Evolutionary conservation across 2,888 invertebrate species (phyloP).

Genomic region (Cantharis nigra): DNA sequence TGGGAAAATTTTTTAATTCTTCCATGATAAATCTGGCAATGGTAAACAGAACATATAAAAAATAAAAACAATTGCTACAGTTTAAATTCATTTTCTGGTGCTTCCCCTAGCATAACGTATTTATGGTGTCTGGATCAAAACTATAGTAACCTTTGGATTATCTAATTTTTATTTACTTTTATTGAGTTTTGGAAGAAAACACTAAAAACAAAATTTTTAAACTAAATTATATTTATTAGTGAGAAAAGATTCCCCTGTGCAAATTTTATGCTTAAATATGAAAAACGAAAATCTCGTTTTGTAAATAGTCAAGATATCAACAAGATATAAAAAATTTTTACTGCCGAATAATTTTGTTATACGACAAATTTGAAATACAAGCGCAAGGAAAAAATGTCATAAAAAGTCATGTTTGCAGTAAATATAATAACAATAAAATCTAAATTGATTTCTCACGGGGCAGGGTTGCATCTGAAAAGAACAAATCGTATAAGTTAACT

Average conservation of each 20-base stretch:
- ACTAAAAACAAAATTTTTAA: neutral
- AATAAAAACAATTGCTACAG: too few species aligned
- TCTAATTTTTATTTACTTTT: neutral
- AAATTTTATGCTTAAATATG: constrained; percentile 11
- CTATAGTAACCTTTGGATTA: too few species aligned
- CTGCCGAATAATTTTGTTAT: constrained; percentile 46
- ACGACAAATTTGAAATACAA: constrained; percentile 43
- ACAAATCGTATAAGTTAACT: constrained; percentile 39
- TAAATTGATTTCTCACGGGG: constrained; percentile 56
- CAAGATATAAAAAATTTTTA: constrained; percentile 40
- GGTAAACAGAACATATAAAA: too few species aligned
- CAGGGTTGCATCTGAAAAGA: constrained; percentile 47
- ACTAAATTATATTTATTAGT: neutral
- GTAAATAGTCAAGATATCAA: constrained; percentile 12
- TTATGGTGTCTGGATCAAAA: too few species aligned
- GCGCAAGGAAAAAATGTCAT: constrained; percentile 39
- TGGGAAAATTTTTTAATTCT: too few species aligned
- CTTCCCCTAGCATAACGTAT: too few species aligned
- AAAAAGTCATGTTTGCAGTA: constrained; percentile 51
- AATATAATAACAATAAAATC: constrained; percentile 56
- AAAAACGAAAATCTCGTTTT: neutral
- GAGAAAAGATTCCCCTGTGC: constrained; percentile 6
- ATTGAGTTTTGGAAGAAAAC: neutral
- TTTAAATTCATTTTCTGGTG: too few species aligned
- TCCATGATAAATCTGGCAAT: too few species aligned